These are phyloP conservation scores for Synanthedon tipuliformis DNA, from an alignment of 2,888 invertebrate genomes.

Conservation along the genomic window DNA sequence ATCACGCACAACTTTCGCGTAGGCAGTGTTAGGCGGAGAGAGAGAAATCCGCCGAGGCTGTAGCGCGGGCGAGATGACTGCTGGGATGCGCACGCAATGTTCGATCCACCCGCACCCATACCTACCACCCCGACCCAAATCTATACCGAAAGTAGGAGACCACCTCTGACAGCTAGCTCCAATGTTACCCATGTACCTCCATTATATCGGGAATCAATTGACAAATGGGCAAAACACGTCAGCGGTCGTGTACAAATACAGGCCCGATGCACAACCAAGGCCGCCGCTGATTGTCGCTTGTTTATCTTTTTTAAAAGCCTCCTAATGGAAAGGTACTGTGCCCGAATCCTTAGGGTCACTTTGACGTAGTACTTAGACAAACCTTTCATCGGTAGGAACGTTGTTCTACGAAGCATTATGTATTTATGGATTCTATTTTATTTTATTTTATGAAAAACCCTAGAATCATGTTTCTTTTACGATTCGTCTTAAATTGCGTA, in stretches of 20 bases:
- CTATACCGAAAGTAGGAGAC: slow-evolving; percentile 49
- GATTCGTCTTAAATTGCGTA: too few species aligned
- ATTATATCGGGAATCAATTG: slow-evolving; percentile 69
- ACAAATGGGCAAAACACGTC: slow-evolving; percentile 43
- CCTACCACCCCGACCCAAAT: slow-evolving; percentile 38
- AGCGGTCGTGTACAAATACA: slow-evolving; percentile 18
- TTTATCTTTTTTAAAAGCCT: slow-evolving; percentile 41
- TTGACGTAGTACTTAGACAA: slow-evolving; percentile 9
- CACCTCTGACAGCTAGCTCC: slow-evolving; percentile 58
- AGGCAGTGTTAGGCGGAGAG: slow-evolving; percentile 35
- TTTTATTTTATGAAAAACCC: too few species aligned
- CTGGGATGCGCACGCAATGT: slow-evolving; percentile 50
- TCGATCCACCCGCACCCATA: slow-evolving; percentile 43
- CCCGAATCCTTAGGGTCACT: slow-evolving; percentile 8
- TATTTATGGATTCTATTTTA: too few species aligned
- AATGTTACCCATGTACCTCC: slow-evolving; percentile 62
- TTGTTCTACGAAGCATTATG: too few species aligned
- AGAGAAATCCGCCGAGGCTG: slow-evolving; percentile 15
- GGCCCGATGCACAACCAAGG: slow-evolving; percentile 7
- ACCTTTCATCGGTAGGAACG: too few species aligned
- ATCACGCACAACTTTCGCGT: slow-evolving; percentile 42
- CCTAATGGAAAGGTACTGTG: slow-evolving; percentile 20
- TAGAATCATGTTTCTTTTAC: too few species aligned
- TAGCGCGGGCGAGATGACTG: slow-evolving; percentile 35
- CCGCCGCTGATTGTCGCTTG: slow-evolving; percentile 22